Base-by-base conservation (phyloP, 2,113 vertebrate species). In the Coreoperca whiteheadi region DNA sequence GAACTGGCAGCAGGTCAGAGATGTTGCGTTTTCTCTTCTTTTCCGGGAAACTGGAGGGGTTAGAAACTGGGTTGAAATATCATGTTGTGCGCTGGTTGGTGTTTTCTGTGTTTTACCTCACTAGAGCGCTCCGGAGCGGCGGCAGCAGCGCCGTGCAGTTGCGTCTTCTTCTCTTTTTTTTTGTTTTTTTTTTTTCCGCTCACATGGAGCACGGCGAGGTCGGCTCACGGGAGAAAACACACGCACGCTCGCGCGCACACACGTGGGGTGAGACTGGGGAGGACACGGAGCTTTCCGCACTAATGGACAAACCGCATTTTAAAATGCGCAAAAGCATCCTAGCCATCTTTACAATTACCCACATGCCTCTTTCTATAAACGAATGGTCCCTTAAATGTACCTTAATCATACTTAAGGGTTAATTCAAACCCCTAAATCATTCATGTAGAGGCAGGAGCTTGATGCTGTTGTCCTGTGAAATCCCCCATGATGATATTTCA, bases 1-100 rank as follows among this genome's bases (percentile, higher is more conserved):
- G 93, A 98, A 97, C 96, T 99, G 98, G 98, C 98, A 99, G 98
- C 97, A 99, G 97, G 98, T 99, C 79, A 90, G 91, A 79, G 1
- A 73, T 68, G 54, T 84, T 76, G 79, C 83, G 60, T 84, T 85
- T 85, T 74, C 46, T 71, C 9, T 56, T 60, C 28, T 77, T 88
- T 82, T 85, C 12, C 68, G 37, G 68, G 60, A 78, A 81, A 77
- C 6, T 18, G 46, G 8, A 15, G 2, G 30, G 64, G 32, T 74
- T 78, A 74, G 10, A 80, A 82, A 83, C 63, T 67, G 72, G 57
- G 70, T 70, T 79, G 8, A 64, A 48, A 78, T 39, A 7, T 48
- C 41, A 60, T 43, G 53, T 66, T n/a, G 85, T 65, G 75, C 51
- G 71, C 66, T 56, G 46, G 4, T 48, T 74, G 53, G 3, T 77